A percentile compares a stretch with the other conserved stretches of the same genome.
These are phyloP conservation scores for Vombatus ursinus DNA, from an alignment of 2,113 vertebrate species.

Conservation along the genomic window DNA sequence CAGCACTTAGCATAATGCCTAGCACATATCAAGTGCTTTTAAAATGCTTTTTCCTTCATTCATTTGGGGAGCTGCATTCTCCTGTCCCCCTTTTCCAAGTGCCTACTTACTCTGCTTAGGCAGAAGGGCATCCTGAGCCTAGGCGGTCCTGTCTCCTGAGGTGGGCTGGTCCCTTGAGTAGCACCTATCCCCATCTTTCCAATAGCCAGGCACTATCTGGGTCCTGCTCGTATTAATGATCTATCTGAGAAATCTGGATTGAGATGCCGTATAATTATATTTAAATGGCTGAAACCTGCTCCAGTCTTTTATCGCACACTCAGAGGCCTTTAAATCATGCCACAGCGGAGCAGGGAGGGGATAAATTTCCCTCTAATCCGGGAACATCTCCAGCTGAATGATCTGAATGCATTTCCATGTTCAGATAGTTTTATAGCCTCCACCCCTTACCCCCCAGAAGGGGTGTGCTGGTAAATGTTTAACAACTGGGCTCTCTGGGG, in stretches of 20 bases:
- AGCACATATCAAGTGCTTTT: background rate
- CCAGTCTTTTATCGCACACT: background rate
- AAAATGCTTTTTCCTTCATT: background rate
- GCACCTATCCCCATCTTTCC: background rate
- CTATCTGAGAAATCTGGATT: conserved; percentile 16
- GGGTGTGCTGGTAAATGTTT: background rate
- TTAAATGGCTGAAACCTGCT: conserved; percentile 34
- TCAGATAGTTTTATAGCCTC: conserved; percentile 50
- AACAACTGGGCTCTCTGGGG: background rate
- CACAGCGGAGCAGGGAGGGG: conserved; percentile 27
- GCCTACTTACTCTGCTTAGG: accelerated
- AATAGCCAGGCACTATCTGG: background rate
- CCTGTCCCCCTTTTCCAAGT: background rate
- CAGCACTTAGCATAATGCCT: background rate
- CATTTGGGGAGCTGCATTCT: background rate
- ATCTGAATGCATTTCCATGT: conserved; percentile 41
- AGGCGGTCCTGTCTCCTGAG: background rate
- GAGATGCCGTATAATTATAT: background rate
- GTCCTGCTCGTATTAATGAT: background rate
- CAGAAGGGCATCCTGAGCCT: background rate
- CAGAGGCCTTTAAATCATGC: conserved; percentile 56
- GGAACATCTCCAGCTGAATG: conserved; percentile 59
- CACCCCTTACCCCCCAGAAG: background rate
- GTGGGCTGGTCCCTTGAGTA: background rate
- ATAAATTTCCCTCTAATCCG: conserved; percentile 41